phyloP scores from a whole-genome alignment of 2,113 vertebrate species.

The Monarcha castaneiventris region DNA sequence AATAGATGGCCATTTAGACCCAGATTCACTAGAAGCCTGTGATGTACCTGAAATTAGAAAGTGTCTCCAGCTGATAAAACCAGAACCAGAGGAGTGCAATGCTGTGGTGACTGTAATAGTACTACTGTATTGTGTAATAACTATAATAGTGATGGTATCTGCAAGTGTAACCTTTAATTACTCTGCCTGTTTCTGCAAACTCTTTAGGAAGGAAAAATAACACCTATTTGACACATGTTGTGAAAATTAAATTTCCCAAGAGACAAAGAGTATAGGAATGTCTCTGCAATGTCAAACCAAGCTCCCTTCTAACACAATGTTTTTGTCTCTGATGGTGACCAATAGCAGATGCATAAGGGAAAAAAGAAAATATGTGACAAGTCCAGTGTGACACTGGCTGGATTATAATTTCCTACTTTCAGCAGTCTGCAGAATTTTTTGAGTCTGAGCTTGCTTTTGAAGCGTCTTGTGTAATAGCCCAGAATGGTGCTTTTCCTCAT shows the following conservation, averaged over 20 bases:
- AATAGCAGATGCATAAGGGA: not conserved
- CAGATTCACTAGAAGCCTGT: not conserved
- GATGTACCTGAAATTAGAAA: not conserved
- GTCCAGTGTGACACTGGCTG: not conserved
- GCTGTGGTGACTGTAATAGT: not conserved
- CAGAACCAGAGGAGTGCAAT: not conserved
- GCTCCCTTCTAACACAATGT: not conserved
- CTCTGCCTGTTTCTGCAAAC: not conserved
- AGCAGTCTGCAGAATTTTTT: not conserved
- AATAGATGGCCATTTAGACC: not conserved
- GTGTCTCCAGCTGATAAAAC: not conserved
- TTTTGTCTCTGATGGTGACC: not conserved
- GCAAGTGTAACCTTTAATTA: constrained; percentile 48
- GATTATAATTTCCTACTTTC: not conserved
- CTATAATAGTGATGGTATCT: not conserved
- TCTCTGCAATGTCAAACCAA: not conserved
- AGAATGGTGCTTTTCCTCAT: not conserved
- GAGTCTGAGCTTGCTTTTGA: not conserved
- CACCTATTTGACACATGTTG: not conserved
- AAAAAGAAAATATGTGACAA: not conserved
- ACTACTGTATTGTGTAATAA: constrained; percentile 12
- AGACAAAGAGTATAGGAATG: not conserved
- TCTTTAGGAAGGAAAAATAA: constrained; percentile 25
- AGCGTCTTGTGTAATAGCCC: not conserved
- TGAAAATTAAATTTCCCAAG: constrained; percentile 13